A percentile compares a stretch with the other conserved stretches of the same genome.
Conservation (phyloP, 2,113 vertebrate genomes). For the Eira barbara region DNA sequence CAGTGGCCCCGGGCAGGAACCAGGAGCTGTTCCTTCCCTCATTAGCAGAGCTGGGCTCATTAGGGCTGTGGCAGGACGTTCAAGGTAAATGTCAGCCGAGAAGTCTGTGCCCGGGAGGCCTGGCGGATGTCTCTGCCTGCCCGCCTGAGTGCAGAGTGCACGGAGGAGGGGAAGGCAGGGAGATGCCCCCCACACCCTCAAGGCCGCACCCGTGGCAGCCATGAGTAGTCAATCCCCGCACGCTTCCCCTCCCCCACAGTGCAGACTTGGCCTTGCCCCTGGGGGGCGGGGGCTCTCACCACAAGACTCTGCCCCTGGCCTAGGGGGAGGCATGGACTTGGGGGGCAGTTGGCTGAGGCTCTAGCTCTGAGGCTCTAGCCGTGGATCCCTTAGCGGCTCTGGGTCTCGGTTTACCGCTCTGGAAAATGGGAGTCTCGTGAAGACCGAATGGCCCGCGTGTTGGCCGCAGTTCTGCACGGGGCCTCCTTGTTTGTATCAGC, state of each 20-base stretch:
- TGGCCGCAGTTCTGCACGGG: fast-evolving
- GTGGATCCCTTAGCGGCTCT: background rate
- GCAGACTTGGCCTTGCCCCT: background rate
- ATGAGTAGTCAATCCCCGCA: fast-evolving
- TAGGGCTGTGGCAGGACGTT: background rate
- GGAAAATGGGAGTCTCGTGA: background rate
- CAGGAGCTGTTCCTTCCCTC: background rate
- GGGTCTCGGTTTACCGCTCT: background rate
- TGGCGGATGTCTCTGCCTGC: background rate
- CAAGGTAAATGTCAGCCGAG: background rate
- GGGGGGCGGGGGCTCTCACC: fast-evolving
- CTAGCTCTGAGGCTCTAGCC: background rate
- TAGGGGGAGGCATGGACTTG: background rate
- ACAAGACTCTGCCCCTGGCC: background rate
- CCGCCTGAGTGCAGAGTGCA: background rate
- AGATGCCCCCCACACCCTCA: background rate
- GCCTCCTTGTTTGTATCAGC: background rate
- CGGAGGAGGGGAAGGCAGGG: background rate
- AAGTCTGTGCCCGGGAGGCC: background rate
- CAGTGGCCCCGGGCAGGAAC: background rate
- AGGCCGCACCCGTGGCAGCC: fast-evolving
- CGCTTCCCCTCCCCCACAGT: fast-evolving
- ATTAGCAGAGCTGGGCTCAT: background rate
- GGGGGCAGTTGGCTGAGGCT: background rate
- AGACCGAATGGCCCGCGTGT: fast-evolving